Conservation (phyloP, 1,140 invertebrate species). For the Sminthurides bifidus region DNA sequence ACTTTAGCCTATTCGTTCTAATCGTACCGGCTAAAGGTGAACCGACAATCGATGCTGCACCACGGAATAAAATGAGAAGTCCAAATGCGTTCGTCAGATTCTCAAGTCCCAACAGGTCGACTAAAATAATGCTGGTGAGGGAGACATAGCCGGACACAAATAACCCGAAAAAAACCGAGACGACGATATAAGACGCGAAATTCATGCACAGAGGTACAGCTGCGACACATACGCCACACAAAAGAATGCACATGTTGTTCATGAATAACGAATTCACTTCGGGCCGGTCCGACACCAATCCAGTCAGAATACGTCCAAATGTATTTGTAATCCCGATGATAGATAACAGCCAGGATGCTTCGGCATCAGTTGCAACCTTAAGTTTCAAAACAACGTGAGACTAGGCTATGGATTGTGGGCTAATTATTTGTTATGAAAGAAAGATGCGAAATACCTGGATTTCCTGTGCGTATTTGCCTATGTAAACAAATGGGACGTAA, state of each 20-base stretch:
- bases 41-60: slow-evolving; percentile 73
- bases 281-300: slow-evolving; percentile 49
- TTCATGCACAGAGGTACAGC: slow-evolving; percentile 68
- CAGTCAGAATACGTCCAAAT: slow-evolving; percentile 66
- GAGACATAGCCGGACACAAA: slow-evolving; percentile 95
- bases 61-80: slow-evolving; percentile 84
- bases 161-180: slow-evolving; percentile 85
- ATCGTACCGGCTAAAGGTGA: slow-evolving; percentile 48
- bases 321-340: slow-evolving; percentile 94
- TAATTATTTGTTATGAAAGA: too few species aligned
- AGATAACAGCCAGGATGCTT: slow-evolving; percentile 55
- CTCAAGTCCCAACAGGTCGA: slow-evolving; percentile 87
- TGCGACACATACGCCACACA: slow-evolving; percentile 74
- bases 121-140: slow-evolving; percentile 92
- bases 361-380: too few species aligned
- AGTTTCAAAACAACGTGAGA: too few species aligned
- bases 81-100: slow-evolving; percentile 95
- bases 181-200: slow-evolving; percentile 62
- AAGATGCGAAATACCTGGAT: slow-evolving; percentile 47
- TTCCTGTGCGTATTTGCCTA: slow-evolving; percentile 70
- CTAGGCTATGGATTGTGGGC: too few species aligned
- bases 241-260: slow-evolving; percentile 84
- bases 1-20: slow-evolving; percentile 6
- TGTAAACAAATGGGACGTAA: slow-evolving; percentile 89
- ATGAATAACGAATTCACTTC: slow-evolving; percentile 80